Evolutionary conservation across 2,888 invertebrate species (phyloP), one percentile per base, ranked within the genome.

Genomic region (Pocota personata): DNA sequence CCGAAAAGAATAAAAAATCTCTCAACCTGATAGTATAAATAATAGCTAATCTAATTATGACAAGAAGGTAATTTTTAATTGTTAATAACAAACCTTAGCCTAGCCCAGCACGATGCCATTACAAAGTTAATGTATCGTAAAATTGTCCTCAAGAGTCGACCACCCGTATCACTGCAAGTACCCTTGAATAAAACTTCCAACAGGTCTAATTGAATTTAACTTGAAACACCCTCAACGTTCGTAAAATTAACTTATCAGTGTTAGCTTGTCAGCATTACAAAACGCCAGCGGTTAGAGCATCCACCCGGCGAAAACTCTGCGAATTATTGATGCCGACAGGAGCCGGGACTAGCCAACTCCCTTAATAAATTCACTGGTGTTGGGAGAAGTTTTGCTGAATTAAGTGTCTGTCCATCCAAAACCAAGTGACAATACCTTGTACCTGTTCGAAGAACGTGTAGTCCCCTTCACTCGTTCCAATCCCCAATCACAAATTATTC

Each of bases 401-500:
- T 84, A 84, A 84, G 79, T 80, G 71, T 80, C 84, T 80, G 84
- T 84, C 79, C 84, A 75, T 75, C 79, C 46, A 58, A 75, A 60
- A 64, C 35, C 27, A 75, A 80, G 57, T 79, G 80, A 64, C 75
- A 84, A 69, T 69, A 50, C 43, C 14, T 30, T 57, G 67, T 78
- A 76, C 75, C 64, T 60, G 58, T 46, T 71, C 30, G 40, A 46
- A 73, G 62, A 24, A 79, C 24, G 43, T 32, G 30, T 60, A 52
- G 48, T 66, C 69, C 60, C 16, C 16, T 58, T 14, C 35, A 30
- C 66, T 78, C 69, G 35, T 21, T 40, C 46, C 58, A 48, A 8
- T 52, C 64, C 43, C 77, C 71, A 40, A 37, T 69, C 48, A 88
- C 87, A 88, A 88, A 84, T 88, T 88, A 88, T 88, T 88, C 88